Evolutionary conservation across 2,797 vertebrate species (phyloP), one percentile per base, ranked within the genome.

Genomic region (Yasuhikotakia modesta): DNA sequence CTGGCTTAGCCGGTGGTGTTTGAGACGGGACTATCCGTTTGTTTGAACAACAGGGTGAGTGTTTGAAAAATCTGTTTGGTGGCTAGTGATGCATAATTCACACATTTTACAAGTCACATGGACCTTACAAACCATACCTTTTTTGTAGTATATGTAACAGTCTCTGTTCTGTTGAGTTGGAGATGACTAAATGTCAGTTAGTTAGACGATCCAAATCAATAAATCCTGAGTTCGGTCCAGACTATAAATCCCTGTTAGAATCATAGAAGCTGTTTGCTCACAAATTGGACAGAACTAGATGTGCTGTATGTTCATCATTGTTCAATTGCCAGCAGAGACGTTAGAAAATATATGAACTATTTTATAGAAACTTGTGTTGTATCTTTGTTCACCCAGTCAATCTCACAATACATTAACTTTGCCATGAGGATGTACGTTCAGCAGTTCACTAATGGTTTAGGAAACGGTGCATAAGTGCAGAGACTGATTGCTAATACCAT

Each of bases 401-500:
- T 74, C 7, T 61, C 30, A 10, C 57, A 73, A 58, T n/a, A 24
- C 45, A 52, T 30, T 35, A 21, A 43, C 32, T 73, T 73, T 50
- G 57, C 71, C 43, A 0, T 50, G 60, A 2, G 58, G 45, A 27
- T 52, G 19, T 27, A 53, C 53, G 24, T 43, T 65, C 61, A 27
- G 30, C 32, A 19, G 72, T 65, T 30, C 27, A 55, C n/a, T 55
- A 65, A 74, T 39, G 39, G 58, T 24, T 11, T 24, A 19, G 16
- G 22, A 68, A 65, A 45, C 39, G 8, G 35, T 65, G 35, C 5
- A 13, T 73, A 52, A 64, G 58, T 73, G 27, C 14, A 4, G 19
- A 7, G n/a, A 60, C 52, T 14, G 46, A 52, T 73, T 52, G 39
- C 72, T 64, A 65, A 74, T 65, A 52, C 39, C 30, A 50, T 74